phyloP scores from a whole-genome alignment of 2,888 invertebrate species.

The Tinea trinotella region DNA sequence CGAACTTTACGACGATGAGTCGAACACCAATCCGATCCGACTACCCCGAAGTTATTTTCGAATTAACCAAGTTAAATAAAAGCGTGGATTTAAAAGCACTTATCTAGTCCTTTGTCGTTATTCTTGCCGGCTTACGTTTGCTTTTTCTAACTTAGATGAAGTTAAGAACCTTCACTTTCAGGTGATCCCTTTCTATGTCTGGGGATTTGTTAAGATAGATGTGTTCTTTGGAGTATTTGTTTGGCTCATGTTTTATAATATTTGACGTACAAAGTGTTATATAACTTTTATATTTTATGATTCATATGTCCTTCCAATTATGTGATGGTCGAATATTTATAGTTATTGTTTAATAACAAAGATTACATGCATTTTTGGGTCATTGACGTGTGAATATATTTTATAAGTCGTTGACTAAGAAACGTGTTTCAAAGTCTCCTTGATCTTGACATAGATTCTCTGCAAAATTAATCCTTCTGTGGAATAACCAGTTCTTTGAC shows the following conservation, averaged over 20 bases:
- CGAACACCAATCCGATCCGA: slow-evolving; percentile 22
- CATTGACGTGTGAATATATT: slow-evolving; percentile 35
- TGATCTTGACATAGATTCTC: slow-evolving; percentile 66
- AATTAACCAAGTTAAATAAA: slow-evolving; percentile 29
- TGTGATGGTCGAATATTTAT: not conserved
- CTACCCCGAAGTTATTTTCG: slow-evolving; percentile 28
- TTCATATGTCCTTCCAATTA: too few relatives aligned
- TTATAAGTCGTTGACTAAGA: slow-evolving; percentile 39
- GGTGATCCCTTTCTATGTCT: not conserved
- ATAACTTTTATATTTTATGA: too few relatives aligned
- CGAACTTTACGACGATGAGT: slow-evolving; percentile 29
- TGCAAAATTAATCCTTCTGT: slow-evolving; percentile 52
- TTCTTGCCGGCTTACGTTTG: slow-evolving; percentile 20
- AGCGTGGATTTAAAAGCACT: slow-evolving; percentile 22
- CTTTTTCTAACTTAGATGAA: slow-evolving; percentile 30
- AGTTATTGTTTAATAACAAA: not conserved
- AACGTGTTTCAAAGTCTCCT: slow-evolving; percentile 48
- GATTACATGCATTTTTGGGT: slow-evolving; percentile 27
- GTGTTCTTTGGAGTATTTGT: not conserved
- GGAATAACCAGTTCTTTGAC: slow-evolving; percentile 32
- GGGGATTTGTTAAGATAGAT: slow-evolving; percentile 1
- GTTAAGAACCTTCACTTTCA: slow-evolving; percentile 19
- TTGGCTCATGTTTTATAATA: not conserved
- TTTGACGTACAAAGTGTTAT: not conserved
- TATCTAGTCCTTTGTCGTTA: slow-evolving; percentile 21